Percentiles rank a stretch among this genome's conserved stretches.
Evolutionary conservation across 2,888 invertebrate species (phyloP).

Genomic region (Cryptus armator): DNA sequence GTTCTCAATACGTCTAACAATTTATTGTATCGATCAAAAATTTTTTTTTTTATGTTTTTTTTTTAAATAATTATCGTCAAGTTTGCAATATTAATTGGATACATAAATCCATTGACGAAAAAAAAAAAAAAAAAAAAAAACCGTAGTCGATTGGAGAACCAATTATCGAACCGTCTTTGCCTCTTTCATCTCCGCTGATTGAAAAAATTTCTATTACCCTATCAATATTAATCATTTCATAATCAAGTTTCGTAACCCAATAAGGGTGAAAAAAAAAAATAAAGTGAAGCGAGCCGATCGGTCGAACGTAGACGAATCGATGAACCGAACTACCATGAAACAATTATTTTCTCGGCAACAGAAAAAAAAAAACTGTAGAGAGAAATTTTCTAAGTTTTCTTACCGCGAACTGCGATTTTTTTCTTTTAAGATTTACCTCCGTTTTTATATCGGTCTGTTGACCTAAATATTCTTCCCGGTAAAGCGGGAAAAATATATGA

Average conservation of each 20-base stretch:
- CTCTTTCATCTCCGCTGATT: not conserved
- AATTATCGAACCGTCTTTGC: constrained; percentile 8
- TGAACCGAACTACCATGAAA: not conserved
- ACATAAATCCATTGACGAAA: not conserved
- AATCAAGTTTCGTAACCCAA: constrained; percentile 6
- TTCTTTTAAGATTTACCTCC: too few species aligned
- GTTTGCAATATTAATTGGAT: not conserved
- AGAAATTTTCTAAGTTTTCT: constrained; percentile 1
- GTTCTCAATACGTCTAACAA: too few species aligned
- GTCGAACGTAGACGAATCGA: not conserved
- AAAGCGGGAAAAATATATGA: too few species aligned
- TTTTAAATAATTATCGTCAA: not conserved
- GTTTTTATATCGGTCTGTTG: too few species aligned
- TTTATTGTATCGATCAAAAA: not conserved
- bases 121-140: not conserved
- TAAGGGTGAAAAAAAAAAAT: not conserved
- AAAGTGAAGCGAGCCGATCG: not conserved
- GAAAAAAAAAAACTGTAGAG: not conserved
- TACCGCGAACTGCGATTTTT: not conserved
- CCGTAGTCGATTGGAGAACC: not conserved
- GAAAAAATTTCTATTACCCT: constrained; percentile 2
- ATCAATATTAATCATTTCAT: constrained; percentile 21
- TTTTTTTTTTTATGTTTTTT: not conserved
- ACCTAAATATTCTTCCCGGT: too few species aligned
- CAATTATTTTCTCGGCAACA: not conserved